Percentiles rank a stretch among this genome's conserved stretches.
phyloP scores from a whole-genome alignment of 1,140 invertebrate species.

The Drosophila funebris region DNA sequence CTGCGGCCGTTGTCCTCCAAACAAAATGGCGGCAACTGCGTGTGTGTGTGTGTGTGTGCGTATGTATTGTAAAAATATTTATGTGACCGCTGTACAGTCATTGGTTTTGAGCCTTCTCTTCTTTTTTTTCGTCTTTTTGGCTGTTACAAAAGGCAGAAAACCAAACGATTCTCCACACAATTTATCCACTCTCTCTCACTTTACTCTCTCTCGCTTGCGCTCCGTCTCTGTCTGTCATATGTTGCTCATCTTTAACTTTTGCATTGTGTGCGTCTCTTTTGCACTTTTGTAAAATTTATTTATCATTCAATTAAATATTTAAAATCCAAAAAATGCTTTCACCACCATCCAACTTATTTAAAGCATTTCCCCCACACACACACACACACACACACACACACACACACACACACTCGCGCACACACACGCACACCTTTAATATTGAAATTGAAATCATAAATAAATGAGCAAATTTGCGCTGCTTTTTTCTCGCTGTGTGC shows the following conservation, averaged over 20 bases:
- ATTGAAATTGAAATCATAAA: slow-evolving; percentile 82
- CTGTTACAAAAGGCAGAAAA: slow-evolving; percentile 12
- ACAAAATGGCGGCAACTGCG: slow-evolving; percentile 66
- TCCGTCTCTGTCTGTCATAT: slow-evolving; percentile 10
- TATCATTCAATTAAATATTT: slow-evolving; percentile 83
- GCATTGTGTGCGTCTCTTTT: slow-evolving; percentile 17
- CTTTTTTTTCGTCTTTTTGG: slow-evolving; percentile 2
- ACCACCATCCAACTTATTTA: slow-evolving; percentile 68
- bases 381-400: slow-evolving; percentile 24
- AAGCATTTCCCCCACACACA: slow-evolving; percentile 5
- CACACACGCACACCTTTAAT: slow-evolving; percentile 66
- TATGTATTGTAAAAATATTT: slow-evolving; percentile 61
- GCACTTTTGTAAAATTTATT: slow-evolving; percentile 63
- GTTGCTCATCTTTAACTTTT: slow-evolving; percentile 7
- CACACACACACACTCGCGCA: slow-evolving; percentile 6
- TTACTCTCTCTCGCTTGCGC: not conserved
- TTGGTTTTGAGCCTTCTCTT: slow-evolving; percentile 49
- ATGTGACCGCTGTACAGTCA: slow-evolving; percentile 63
- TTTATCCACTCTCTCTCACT: slow-evolving; percentile 33
- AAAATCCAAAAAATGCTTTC: slow-evolving; percentile 82
- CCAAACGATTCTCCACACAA: slow-evolving; percentile 36
- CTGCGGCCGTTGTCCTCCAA: slow-evolving; percentile 57
- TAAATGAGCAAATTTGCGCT: slow-evolving; percentile 75
- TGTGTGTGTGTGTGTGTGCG: slow-evolving; percentile 7
- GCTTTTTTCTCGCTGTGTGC: slow-evolving; percentile 12